These are phyloP conservation scores for Dermolepida albohirtum DNA, from an alignment of 2,888 invertebrate species.

Conservation along the genomic window DNA sequence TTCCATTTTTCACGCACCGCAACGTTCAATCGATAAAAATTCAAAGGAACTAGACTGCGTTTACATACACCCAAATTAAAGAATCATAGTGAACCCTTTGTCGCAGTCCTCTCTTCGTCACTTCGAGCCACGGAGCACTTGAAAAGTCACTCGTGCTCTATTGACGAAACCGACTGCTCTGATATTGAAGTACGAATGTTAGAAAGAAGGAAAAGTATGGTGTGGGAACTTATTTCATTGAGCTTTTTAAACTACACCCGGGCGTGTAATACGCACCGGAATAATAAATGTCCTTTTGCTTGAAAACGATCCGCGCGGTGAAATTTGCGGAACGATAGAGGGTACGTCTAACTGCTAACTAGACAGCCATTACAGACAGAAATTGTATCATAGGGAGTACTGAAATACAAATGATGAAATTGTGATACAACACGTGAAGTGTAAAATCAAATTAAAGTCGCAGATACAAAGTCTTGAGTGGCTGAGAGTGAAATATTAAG, in stretches of 20 bases:
- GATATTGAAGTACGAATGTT: neutral
- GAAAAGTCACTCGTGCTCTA: conserved; percentile 8
- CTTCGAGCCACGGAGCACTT: neutral
- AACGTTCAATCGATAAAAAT: neutral
- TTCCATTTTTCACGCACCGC: conserved; percentile 5
- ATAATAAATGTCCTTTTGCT: conserved; percentile 32
- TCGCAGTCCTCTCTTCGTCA: neutral
- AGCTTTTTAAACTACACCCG: conserved; percentile 26
- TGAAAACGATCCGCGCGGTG: conserved; percentile 30
- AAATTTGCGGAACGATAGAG: conserved; percentile 3
- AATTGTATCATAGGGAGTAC: conserved; percentile 13
- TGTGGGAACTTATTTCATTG: conserved; percentile 8
- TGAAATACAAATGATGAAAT: neutral
- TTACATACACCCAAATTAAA: conserved; percentile 12
- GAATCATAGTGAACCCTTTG: conserved; percentile 16
- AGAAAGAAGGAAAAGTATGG: neutral
- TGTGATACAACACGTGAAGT: too few relatives aligned
- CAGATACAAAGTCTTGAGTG: too few relatives aligned
- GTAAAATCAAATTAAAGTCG: too few relatives aligned
- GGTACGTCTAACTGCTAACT: conserved; percentile 2
- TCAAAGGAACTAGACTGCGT: conserved; percentile 7
- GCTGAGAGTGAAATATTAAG: too few relatives aligned
- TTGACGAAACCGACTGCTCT: neutral
- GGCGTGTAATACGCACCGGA: conserved; percentile 21
- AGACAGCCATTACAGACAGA: neutral